Evolutionary conservation across 2,113 vertebrate species (phyloP), one percentile per base, ranked within the genome.

Genomic region (Nerophis lumbriciformis): DNA sequence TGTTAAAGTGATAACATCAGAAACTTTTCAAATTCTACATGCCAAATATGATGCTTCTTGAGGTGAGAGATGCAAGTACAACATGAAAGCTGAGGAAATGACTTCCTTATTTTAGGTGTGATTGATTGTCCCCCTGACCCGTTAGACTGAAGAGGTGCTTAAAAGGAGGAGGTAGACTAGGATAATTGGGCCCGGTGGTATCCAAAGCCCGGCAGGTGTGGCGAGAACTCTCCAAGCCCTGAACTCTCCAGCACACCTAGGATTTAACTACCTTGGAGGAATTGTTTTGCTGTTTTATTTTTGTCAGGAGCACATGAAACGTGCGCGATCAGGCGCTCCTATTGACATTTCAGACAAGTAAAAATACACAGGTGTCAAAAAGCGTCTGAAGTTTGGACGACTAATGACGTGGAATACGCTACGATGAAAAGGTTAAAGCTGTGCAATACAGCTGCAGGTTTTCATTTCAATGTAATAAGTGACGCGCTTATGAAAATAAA

Each of bases 171-270:
- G 79, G 80, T 66, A 86, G 83, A 78, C 79, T 60, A 66, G 70
- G 73, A 85, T 89, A 89, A 89, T 89, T 89, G 87, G 85, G 77
- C 87, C 87, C 83, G 71, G 75, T 85, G 78, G 87, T 87, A 88
- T 85, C 82, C 72, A 79, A 86, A 82, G 79, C 85, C 85, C 73
- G 58, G 79, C 82, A 86, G 84, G 84, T 85, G 82, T 78, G 81
- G 67, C 71, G 72, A 82, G 68, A 83, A 81, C 71, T 76, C 81
- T 82, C 78, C 48, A 56, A 80, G 77, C 66, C 73, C 56, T 86
- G 81, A 86, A 84, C 85, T 57, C 55, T 80, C 48, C 2, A 73
- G 62, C 76, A 77, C 84, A 84, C 84, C 74, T 65, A 82, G 75
- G 81, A 85, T 85, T 86, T 77, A 64, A 74, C 80, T 83, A 82